Base-by-base conservation (phyloP, 30 jellyfish, hydroid and myxozoan genomes). In the Hydractinia echinata region DNA sequence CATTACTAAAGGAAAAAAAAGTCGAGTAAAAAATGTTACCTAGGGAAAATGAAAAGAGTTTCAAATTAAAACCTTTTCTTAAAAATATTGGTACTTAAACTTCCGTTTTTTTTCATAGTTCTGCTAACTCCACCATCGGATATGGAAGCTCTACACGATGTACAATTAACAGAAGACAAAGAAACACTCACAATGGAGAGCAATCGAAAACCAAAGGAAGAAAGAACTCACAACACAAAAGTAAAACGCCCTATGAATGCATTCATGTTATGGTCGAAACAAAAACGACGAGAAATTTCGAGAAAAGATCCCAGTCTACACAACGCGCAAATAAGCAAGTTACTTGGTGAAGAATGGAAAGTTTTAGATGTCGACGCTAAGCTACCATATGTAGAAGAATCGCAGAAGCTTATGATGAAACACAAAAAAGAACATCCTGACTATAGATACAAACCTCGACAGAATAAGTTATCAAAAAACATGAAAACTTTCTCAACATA, bases 201-300 rank as follows among this genome's bases (percentile, higher is more conserved):
- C 44, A 30, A 30, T 0, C 44, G 44, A 30, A 30, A 30, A 30
- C 44, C 44, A 30, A 30, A 30, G 44, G 44, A 30, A 30, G 44
- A 30, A 30, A 30, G 44, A 30, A 2, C 44, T 30, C 44, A 30
- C 44, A 30, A 30, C 44, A 30, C 19, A 15, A 73, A 64, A 60
- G 87, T 88, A 54, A 89, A 89, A 61, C 67, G 96, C 6, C 96
- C 96, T 8, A 89, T 89, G 96, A 89, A 89, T 54, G 96, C 96
- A 11, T 89, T 89, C 90, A 89, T 89, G 96, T 84, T 89, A 4
- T 89, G 96, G 96, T 89, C 96, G 58, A 83, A 89, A 54, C 94
- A 78, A 55, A 89, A 83, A 20, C 76, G 96, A 16, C 81, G 96
- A 5, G 83, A 83, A 81, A 78, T 89, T 4, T 89, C 96, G 30